A percentile compares a stretch with the other conserved stretches of the same genome.
Conservation (phyloP, 2,113 vertebrate species). For the Toxotes chatareus region DNA sequence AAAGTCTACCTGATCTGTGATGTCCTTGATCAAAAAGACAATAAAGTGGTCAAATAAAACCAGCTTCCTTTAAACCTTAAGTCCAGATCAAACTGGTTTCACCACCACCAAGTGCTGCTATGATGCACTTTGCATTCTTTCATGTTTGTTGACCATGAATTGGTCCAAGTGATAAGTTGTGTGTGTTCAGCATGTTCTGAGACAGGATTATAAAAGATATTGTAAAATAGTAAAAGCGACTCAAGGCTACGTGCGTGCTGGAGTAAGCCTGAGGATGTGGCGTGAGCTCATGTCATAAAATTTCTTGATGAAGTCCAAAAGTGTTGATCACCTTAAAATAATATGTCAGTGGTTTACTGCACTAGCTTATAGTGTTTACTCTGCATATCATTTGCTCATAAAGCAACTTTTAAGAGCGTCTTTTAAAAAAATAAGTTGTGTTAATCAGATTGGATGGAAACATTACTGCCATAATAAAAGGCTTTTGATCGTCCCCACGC, state of each 20-base stretch:
- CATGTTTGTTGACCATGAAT: too few species aligned
- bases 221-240: not conserved
- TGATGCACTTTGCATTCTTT: too few species aligned
- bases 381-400: not conserved
- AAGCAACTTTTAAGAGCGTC: not conserved
- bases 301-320: not conserved
- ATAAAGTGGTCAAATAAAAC: conserved; percentile 14
- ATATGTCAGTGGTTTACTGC: not conserved
- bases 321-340: not conserved
- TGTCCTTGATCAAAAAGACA: conserved; percentile 19
- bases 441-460: conserved; percentile 26
- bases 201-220: too few species aligned
- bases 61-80: not conserved
- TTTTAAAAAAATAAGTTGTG: not conserved
- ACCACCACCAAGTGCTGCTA: not conserved
- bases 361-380: not conserved
- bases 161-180: not conserved
- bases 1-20: conserved; percentile 28
- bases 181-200: too few species aligned
- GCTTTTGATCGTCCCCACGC: conserved; percentile 12
- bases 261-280: not conserved
- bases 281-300: not conserved
- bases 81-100: not conserved
- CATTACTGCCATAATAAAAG: conserved; percentile 13
- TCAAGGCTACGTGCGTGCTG: not conserved